A percentile compares a stretch with the other conserved stretches of the same genome.
phyloP scores from a whole-genome alignment of 92 coral and sea anemone species.

The Umimayanthus kanabou region DNA sequence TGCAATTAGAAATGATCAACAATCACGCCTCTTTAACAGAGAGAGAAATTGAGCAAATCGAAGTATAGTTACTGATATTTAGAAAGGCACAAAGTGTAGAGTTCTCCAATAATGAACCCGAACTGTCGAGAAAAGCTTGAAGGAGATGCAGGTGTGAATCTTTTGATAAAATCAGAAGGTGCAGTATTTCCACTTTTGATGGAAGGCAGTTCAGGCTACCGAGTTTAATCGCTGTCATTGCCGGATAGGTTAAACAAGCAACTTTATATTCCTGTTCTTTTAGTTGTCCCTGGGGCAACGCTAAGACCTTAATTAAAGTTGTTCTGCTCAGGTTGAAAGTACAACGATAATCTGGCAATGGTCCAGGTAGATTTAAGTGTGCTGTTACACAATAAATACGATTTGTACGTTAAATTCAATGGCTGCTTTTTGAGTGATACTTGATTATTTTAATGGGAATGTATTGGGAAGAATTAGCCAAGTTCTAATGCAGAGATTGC shows the following conservation, averaged over 20 bases:
- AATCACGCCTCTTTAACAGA: slow-evolving; percentile 35
- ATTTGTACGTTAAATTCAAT: not conserved
- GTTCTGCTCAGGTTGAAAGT: slow-evolving; percentile 12
- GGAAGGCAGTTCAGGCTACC: slow-evolving; percentile 19
- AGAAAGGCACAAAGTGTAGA: slow-evolving; percentile 27
- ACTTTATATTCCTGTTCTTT: slow-evolving; percentile 11
- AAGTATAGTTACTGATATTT: not conserved
- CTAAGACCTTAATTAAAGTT: not conserved
- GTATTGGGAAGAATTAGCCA: not conserved
- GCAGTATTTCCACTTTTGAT: slow-evolving; percentile 10
- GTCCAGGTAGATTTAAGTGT: slow-evolving; percentile 26
- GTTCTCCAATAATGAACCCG: not conserved
- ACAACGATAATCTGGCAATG: slow-evolving; percentile 34
- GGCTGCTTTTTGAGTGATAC: not conserved
- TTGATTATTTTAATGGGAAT: not conserved
- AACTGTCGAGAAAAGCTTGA: slow-evolving; percentile 1
- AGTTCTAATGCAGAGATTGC: not conserved
- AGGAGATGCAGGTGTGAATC: not conserved
- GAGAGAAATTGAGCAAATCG: not conserved
- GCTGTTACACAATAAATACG: slow-evolving; percentile 34
- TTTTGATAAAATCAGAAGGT: slow-evolving; percentile 5
- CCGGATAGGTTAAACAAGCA: not conserved
- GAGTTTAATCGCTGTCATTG: slow-evolving; percentile 22
- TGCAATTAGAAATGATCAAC: slow-evolving; percentile 28
- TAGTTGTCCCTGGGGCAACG: slow-evolving; percentile 10